Conservation (phyloP, 2,113 vertebrate species). For the Eubucco bourcierii region DNA sequence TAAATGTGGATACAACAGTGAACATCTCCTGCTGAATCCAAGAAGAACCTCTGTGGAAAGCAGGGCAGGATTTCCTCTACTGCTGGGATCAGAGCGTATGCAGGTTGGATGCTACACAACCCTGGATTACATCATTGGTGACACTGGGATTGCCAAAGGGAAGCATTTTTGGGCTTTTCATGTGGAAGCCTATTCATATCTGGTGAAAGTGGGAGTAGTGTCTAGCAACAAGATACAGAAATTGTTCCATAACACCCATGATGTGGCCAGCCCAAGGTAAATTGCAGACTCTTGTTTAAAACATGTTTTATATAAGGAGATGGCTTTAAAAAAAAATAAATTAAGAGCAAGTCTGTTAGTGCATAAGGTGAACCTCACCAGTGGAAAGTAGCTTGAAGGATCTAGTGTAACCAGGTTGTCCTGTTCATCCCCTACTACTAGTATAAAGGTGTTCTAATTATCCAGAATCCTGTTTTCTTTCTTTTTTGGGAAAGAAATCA, state of each 20-base stretch:
- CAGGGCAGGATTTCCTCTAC: constrained; percentile 84
- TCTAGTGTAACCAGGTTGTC: background rate
- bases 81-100: constrained; percentile 88
- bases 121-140: constrained; percentile 93
- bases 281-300: background rate
- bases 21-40: constrained; percentile 85
- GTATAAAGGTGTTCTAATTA: background rate
- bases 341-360: background rate
- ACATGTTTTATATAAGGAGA: background rate
- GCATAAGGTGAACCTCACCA: background rate
- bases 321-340: background rate
- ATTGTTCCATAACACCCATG: constrained; percentile 90
- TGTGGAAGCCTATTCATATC: constrained; percentile 88
- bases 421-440: background rate
- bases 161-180: constrained; percentile 94
- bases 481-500: background rate
- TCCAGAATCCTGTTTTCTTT: background rate
- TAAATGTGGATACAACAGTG: constrained; percentile 91
- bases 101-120: constrained; percentile 89
- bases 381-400: background rate
- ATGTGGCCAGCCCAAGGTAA: constrained; percentile 92
- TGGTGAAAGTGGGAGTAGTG: constrained; percentile 94
- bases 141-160: constrained; percentile 89
- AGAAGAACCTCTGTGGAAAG: constrained; percentile 89
- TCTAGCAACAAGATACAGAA: constrained; percentile 89